Percentiles rank a stretch among this genome's conserved stretches.
These are phyloP conservation scores for Akabosia matsudoensis DNA, from an alignment of 1,140 invertebrate genomes.

Conservation along the genomic window DNA sequence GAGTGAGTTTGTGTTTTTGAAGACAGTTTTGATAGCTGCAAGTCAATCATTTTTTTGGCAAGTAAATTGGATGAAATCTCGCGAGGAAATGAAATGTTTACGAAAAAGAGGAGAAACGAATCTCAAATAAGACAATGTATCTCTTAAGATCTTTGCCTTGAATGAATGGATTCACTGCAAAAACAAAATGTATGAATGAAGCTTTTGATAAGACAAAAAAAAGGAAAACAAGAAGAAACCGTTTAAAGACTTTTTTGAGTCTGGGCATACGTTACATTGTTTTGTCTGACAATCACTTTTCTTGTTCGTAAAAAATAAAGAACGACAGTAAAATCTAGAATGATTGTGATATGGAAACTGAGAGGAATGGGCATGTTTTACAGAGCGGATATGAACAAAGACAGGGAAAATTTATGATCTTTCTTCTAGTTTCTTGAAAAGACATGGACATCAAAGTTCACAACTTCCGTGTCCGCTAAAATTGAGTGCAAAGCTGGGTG, in stretches of 20 bases:
- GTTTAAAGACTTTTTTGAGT: too few relatives aligned
- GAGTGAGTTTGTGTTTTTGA: too few relatives aligned
- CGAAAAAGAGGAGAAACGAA: too few relatives aligned
- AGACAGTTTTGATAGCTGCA: not conserved
- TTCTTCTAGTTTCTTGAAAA: conserved; percentile 8
- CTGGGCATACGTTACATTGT: too few relatives aligned
- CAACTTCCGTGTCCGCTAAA: conserved; percentile 44
- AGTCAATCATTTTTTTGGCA: not conserved
- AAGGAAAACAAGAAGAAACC: too few relatives aligned
- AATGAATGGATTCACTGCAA: too few relatives aligned
- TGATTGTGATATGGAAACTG: not conserved
- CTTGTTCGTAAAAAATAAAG: too few relatives aligned
- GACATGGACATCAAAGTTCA: conserved; percentile 41
- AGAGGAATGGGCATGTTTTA: not conserved
- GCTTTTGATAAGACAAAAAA: too few relatives aligned
- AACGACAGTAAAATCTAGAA: not conserved
- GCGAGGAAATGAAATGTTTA: not conserved
- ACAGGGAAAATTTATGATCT: conserved; percentile 14
- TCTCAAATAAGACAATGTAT: too few relatives aligned
- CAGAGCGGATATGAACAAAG: not conserved
- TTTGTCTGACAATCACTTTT: too few relatives aligned
- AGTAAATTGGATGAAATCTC: not conserved
- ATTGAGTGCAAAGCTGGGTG: conserved; percentile 4
- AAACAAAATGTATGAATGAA: too few relatives aligned
- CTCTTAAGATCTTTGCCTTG: too few relatives aligned